A percentile compares a stretch with the other conserved stretches of the same genome.
Evolutionary conservation across 2,888 invertebrate genomes (phyloP).

Genomic region (Drosophila barbarae): DNA sequence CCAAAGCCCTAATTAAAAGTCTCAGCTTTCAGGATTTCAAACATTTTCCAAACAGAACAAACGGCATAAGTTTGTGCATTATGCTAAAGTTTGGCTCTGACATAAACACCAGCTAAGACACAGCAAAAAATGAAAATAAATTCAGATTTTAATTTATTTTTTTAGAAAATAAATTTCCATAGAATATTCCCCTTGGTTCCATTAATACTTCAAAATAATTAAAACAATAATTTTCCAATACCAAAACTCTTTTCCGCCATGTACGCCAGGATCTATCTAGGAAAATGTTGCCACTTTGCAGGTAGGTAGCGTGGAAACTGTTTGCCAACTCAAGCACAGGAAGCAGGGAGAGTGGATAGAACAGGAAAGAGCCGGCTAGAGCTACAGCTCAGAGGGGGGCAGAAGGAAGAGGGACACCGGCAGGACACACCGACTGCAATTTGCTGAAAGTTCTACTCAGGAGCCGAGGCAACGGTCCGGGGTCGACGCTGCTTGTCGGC

Average conservation of each 20-base stretch:
- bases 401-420: background rate
- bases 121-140: background rate
- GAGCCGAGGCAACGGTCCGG: conserved; percentile 26
- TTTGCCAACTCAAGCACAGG: conserved; percentile 25
- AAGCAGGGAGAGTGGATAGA: conserved; percentile 26
- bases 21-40: conserved; percentile 11
- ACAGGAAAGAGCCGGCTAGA: conserved; percentile 17
- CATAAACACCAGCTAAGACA: conserved; percentile 1
- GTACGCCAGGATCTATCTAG: conserved; percentile 10
- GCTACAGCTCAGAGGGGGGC: background rate
- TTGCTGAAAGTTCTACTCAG: conserved; percentile 37
- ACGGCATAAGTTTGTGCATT: conserved; percentile 20
- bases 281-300: conserved; percentile 40
- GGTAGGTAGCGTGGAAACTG: conserved; percentile 46
- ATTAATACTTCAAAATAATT: background rate
- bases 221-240: background rate
- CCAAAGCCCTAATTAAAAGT: conserved; percentile 26
- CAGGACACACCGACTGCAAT: conserved; percentile 40
- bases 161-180: background rate
- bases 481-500: conserved; percentile 52
- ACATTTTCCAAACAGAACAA: conserved; percentile 21
- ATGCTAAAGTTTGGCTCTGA: conserved; percentile 19
- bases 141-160: background rate
- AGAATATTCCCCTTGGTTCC: background rate
- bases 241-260: conserved; percentile 2